Evolutionary conservation across 2,797 vertebrate species (phyloP), one percentile per base, ranked within the genome.

Genomic region (Alosa sapidissima): DNA sequence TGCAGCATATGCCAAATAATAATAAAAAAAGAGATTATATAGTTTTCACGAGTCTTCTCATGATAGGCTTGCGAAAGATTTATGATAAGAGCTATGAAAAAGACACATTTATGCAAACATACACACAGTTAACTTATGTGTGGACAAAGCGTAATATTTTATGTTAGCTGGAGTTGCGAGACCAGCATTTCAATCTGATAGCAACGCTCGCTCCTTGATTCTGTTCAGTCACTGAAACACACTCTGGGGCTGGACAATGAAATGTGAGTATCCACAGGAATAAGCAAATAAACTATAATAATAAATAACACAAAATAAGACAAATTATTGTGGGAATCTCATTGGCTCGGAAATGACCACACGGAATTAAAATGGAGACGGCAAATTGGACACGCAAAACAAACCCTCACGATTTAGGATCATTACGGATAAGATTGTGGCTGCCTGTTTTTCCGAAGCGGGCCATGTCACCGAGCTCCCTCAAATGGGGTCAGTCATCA

Each of bases 321-420:
- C 41, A 78, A 47, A 47, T 47, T 5, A 9, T 5, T 5, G 19
- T 36, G 14, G 41, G 41, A 78, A 78, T 45, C 5, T 21, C 36
- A 11, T 47, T 36, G 14, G 16, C 72, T 45, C 41, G 11, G 72
- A 47, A 47, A 78, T 47, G 72, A 47, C 72, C 14, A 5, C 72
- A 78, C 36, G 16, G 72, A 21, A 19, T 78, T 6, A 78, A 72
- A 78, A 16, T 21, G 28, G 82, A 85, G 72, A 41, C 72, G 7
- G 90, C 85, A 83, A 85, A 90, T 83, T 65, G 83, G 62, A 58
- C 81, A 84, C 82, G 85, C 14, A 16, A 86, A 88, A 88, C 85
- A 89, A 89, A 24, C n/a, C 52, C 28, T 49, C 54, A 84, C 58
- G 87, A 88, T 89, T 88, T 86, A 72, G 65, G 45, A 84, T 88